phyloP scores from a whole-genome alignment of 2,888 invertebrate genomes.

The Pristionchus fissidentatus region DNA sequence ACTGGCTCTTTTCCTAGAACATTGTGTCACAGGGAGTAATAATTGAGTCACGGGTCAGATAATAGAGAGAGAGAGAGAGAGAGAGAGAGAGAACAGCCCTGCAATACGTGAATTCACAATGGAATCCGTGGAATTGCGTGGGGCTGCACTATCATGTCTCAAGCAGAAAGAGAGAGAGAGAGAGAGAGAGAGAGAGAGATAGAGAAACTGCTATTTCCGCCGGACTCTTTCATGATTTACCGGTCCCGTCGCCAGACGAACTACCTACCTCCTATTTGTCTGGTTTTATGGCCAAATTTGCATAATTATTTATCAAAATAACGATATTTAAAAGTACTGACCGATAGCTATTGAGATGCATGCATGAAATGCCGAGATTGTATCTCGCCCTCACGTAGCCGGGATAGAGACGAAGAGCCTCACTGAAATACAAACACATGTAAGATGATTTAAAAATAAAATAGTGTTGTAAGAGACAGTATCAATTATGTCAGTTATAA shows the following conservation, averaged over 20 bases:
- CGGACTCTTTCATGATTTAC: background rate
- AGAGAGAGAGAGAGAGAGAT: background rate
- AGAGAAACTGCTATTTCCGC: no score
- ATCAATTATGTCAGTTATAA: background rate
- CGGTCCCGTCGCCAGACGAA: background rate
- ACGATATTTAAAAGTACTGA: no score
- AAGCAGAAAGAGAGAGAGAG: background rate
- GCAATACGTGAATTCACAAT: no score
- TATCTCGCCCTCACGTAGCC: conserved; percentile 96
- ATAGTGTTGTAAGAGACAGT: background rate
- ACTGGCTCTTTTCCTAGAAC: no score
- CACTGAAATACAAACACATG: conserved; percentile 65
- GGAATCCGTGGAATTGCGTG: no score
- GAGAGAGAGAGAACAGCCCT: no score
- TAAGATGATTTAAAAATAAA: background rate
- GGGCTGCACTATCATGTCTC: no score
- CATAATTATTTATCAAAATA: background rate
- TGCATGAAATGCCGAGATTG: conserved; percentile 97
- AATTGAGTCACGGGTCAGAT: no score
- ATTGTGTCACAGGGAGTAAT: no score
- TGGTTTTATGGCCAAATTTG: background rate
- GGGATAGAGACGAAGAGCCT: conserved; percentile 90
- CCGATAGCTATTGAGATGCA: conserved; percentile 91
- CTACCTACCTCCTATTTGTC: background rate
- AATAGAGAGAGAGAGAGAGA: no score